phyloP scores from a whole-genome alignment of 2,888 invertebrate genomes.

The Bombylius major region DNA sequence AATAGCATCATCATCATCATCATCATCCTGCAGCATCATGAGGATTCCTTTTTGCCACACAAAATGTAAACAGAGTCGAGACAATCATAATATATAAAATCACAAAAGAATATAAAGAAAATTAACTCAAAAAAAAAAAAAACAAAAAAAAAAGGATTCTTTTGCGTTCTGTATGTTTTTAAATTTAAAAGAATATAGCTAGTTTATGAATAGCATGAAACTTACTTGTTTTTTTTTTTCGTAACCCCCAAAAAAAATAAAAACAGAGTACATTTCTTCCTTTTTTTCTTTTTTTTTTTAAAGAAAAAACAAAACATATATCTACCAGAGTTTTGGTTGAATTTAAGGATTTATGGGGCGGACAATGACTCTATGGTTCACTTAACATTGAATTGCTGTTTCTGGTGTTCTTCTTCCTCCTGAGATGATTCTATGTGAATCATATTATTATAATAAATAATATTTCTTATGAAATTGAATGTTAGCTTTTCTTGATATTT shows the following conservation, averaged over 20 bases:
- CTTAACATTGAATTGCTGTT: background rate
- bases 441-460: too few relatives aligned
- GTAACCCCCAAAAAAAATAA: background rate
- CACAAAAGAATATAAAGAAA: background rate
- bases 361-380: background rate
- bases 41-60: background rate
- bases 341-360: background rate
- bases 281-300: too few relatives aligned
- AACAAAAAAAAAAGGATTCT: background rate
- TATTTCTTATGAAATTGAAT: background rate
- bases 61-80: conserved; percentile 8
- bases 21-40: background rate
- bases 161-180: too few relatives aligned
- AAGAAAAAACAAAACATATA: too few relatives aligned
- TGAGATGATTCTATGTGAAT: too few relatives aligned
- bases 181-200: too few relatives aligned
- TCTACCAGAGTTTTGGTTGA: background rate
- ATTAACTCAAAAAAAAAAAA: too few relatives aligned
- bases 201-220: too few relatives aligned
- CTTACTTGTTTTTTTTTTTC: too few relatives aligned
- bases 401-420: too few relatives aligned
- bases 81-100: conserved; percentile 11
- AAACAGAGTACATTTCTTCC: background rate
- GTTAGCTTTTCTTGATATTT: background rate
- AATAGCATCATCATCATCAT: too few relatives aligned